Base-by-base conservation (phyloP, 2,113 vertebrate genomes). In the Brachionichthys hirsutus region DNA sequence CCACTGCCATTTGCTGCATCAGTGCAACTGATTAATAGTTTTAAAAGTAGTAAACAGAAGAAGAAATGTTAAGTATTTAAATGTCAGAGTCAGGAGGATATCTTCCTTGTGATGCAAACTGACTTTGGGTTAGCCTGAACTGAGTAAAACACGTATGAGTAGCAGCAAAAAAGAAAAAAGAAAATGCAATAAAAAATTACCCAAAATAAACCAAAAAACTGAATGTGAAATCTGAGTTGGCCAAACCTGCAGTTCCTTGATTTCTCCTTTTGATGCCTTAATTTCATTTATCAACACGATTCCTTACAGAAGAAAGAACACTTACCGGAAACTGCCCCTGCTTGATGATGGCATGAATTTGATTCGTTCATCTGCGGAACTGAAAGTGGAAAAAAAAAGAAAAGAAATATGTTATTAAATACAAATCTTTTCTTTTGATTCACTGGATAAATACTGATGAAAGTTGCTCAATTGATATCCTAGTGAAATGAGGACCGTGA, bases 291-390 rank as follows among this genome's bases (percentile, higher is more conserved):
- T 30, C 30, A 2, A 43, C 34, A 9, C 10, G 15, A 8, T 47
- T 22, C 22, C 55, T 48, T 41, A 10, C 45, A 35, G 4, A 30
- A 48, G 18, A 53, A 53, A 46, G 22, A 34, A 16, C 15, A 67
- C 71, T 75, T 71, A 79, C 77, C 67, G 58, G 40, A 51, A 22
- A 46, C 7, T 5, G 17, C 6, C 1, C 12, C 38, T 1, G 34
- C 17, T 1, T 12, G 0, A 7, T 9, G 46, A 48, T 34, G 9
- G 14, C 24, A 40, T 18, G 47, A 47, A 34, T 46, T 42, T 1
- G 0, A n/a, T 10, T 48, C 14, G 24, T 61, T 62, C 19, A 15
- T 42, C 12, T 1, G 43, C 36, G 3, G 35, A 63, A 36, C 77
- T 79, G 58, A 45, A 63, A 75, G 16, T 8, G 5, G 13, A 60